A percentile compares a stretch with the other conserved stretches of the same genome.
Evolutionary conservation across 2,113 vertebrate genomes (phyloP).

Genomic region (Lophura nycthemera): DNA sequence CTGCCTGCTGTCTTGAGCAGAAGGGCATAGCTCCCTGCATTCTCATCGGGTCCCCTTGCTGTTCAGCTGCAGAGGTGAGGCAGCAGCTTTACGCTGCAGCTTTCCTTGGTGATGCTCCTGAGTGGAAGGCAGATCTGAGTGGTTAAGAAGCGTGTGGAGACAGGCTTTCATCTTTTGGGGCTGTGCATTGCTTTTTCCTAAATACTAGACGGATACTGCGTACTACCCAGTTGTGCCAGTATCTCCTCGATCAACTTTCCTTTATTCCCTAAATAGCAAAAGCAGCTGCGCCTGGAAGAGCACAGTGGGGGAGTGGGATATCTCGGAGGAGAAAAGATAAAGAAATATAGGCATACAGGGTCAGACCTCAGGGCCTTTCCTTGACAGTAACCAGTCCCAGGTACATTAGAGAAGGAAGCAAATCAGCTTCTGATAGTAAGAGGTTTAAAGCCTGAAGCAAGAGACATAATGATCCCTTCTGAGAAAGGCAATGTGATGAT

Average conservation of each 20-base stretch:
- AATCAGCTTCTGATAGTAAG: background rate
- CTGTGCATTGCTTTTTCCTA: background rate
- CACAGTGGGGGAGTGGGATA: background rate
- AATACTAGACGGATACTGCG: background rate
- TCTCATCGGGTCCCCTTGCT: background rate
- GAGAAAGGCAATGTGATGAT: background rate
- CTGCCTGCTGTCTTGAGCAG: background rate
- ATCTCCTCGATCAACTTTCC: background rate
- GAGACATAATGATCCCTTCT: background rate
- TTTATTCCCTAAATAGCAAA: constrained; percentile 18
- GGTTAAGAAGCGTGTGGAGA: background rate
- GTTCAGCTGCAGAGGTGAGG: background rate
- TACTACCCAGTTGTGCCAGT: background rate
- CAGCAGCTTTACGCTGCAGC: background rate
- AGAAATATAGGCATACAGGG: background rate
- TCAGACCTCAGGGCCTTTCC: background rate
- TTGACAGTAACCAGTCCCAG: background rate
- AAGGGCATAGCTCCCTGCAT: background rate
- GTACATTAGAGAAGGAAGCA: background rate
- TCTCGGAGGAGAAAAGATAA: background rate
- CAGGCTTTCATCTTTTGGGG: background rate
- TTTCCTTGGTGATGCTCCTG: background rate
- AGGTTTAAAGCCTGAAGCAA: background rate
- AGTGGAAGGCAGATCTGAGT: background rate
- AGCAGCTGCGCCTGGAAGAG: background rate